A percentile compares a stretch with the other conserved stretches of the same genome.
Evolutionary conservation across 2,888 invertebrate genomes (phyloP).

Genomic region (Cenopis cana): DNA sequence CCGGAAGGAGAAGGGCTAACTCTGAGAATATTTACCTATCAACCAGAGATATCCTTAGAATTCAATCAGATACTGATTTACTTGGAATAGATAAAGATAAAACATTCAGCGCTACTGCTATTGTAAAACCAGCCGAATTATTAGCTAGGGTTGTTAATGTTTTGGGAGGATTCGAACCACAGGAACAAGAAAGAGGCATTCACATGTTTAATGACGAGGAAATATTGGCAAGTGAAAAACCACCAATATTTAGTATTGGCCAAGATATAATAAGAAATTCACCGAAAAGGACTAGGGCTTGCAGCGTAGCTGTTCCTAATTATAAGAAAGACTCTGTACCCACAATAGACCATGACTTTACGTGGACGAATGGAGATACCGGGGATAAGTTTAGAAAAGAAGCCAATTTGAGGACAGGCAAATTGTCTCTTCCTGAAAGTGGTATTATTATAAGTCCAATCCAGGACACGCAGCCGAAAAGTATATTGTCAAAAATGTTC

Average conservation of each 20-base stretch:
- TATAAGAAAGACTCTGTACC: slow-evolving; percentile 73
- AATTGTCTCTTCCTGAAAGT: slow-evolving; percentile 71
- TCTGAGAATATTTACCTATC: slow-evolving; percentile 86
- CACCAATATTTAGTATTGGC: slow-evolving; percentile 84
- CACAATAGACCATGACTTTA: slow-evolving; percentile 82
- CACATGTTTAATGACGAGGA: slow-evolving; percentile 90
- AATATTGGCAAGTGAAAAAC: slow-evolving; percentile 89
- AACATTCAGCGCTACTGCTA: slow-evolving; percentile 89
- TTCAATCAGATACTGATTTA: slow-evolving; percentile 92
- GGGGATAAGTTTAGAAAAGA: slow-evolving; percentile 85
- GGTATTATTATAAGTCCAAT: slow-evolving; percentile 51
- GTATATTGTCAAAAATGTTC: slow-evolving; percentile 66
- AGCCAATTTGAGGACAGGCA: slow-evolving; percentile 75
- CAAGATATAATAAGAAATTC: slow-evolving; percentile 69
- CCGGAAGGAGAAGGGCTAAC: slow-evolving; percentile 86
- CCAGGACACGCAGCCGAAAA: slow-evolving; percentile 59
- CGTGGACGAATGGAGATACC: slow-evolving; percentile 89
- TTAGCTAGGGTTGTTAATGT: slow-evolving; percentile 92
- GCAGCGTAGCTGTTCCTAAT: slow-evolving; percentile 85
- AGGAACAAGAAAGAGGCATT: slow-evolving; percentile 82
- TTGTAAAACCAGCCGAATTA: slow-evolving; percentile 90
- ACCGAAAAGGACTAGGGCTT: slow-evolving; percentile 84
- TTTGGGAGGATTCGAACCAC: slow-evolving; percentile 86
- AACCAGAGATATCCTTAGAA: slow-evolving; percentile 83
- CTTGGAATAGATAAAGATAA: slow-evolving; percentile 91